phyloP scores from a whole-genome alignment of 2,888 invertebrate species.

The Orchesellides sinensis region DNA sequence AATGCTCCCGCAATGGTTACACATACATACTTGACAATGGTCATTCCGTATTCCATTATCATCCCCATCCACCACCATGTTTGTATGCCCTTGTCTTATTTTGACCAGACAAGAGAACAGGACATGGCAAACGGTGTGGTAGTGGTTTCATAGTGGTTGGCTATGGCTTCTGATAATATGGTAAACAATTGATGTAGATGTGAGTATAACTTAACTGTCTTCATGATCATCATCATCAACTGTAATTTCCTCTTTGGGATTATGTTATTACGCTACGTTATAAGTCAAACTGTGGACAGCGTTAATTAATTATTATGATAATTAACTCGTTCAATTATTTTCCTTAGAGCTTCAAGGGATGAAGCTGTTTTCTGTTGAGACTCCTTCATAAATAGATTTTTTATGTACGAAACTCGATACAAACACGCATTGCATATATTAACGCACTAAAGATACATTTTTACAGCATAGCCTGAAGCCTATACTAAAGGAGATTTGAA shows the following conservation, averaged over 20 bases:
- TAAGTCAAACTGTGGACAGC: conserved; percentile 34
- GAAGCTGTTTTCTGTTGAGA: conserved; percentile 26
- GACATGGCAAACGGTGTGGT: too few species aligned
- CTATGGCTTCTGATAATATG: too few species aligned
- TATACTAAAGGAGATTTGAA: background rate
- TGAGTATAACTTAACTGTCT: background rate
- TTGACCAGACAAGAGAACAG: too few species aligned
- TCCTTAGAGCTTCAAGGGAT: conserved; percentile 20
- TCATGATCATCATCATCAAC: too few species aligned
- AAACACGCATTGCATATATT: too few species aligned
- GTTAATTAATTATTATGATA: conserved; percentile 61
- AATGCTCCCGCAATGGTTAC: conserved; percentile 26
- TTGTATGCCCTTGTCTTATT: background rate
- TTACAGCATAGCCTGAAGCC: too few species aligned
- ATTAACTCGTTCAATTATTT: conserved; percentile 50
- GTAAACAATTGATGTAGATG: background rate
- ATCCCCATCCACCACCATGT: background rate
- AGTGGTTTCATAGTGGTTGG: too few species aligned
- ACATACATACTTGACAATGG: background rate
- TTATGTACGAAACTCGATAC: too few species aligned
- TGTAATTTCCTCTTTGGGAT: conserved; percentile 1
- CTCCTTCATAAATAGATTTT: background rate
- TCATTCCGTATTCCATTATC: background rate
- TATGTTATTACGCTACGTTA: conserved; percentile 20
- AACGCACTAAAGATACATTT: background rate